These are phyloP conservation scores for Drosophila takahashii DNA, from an alignment of 1,140 invertebrate species.

Conservation along the genomic window DNA sequence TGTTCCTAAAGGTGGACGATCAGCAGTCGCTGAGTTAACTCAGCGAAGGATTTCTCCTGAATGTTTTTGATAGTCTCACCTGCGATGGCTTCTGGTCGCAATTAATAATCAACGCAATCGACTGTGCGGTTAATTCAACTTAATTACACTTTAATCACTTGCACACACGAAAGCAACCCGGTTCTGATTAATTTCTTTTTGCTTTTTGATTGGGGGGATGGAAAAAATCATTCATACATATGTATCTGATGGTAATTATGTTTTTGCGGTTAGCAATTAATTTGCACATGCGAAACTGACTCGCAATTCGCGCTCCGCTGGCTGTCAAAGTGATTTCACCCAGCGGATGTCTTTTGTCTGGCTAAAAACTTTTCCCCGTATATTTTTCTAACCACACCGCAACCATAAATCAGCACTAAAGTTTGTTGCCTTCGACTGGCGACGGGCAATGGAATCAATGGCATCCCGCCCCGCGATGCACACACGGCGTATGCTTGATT, in stretches of 20 bases:
- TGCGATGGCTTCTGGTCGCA: not conserved
- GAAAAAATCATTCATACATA: not conserved
- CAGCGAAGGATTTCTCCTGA: not conserved
- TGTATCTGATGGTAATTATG: constrained; percentile 29
- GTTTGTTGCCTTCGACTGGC: constrained; percentile 24
- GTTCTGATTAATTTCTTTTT: constrained; percentile 61
- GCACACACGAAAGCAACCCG: constrained; percentile 17
- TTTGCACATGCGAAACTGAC: constrained; percentile 56
- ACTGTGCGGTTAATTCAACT: constrained; percentile 51
- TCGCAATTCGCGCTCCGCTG: constrained; percentile 45
- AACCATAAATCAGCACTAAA: constrained; percentile 39
- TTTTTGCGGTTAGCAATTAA: constrained; percentile 62
- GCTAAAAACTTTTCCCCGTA: constrained; percentile 15
- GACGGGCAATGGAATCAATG: constrained; percentile 9
- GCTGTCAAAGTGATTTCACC: constrained; percentile 59
- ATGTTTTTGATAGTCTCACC: not conserved
- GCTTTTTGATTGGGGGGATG: constrained; percentile 18
- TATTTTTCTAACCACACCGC: constrained; percentile 13
- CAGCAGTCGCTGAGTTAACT: constrained; percentile 48
- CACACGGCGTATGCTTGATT: constrained; percentile 46
- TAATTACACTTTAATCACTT: constrained; percentile 62
- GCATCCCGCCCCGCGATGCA: not conserved
- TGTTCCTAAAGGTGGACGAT: constrained; percentile 59
- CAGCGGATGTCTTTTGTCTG: constrained; percentile 17
- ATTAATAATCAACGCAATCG: constrained; percentile 51